A percentile compares a stretch with the other conserved stretches of the same genome.
phyloP scores from a whole-genome alignment of 2,888 invertebrate genomes.

The Hemithea aestivaria region DNA sequence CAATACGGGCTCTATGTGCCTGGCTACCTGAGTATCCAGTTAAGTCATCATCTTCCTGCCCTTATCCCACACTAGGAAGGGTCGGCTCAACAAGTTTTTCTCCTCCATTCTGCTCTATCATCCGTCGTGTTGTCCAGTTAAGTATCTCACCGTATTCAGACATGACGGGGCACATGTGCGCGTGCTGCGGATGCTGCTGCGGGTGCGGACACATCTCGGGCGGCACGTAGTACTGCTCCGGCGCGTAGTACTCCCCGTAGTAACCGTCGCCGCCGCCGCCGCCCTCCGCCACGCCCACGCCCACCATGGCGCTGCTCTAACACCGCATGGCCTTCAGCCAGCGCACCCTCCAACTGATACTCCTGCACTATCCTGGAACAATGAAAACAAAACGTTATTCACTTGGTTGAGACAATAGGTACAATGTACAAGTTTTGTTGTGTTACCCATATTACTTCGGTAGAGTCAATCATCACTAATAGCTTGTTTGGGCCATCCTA shows the following conservation, averaged over 20 bases:
- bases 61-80: too few species aligned
- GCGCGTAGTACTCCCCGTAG: slow-evolving; percentile 80
- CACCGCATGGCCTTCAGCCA: slow-evolving; percentile 62
- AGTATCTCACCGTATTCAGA: slow-evolving; percentile 88
- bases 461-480: too few species aligned
- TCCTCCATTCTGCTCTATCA: too few species aligned
- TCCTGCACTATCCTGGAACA: slow-evolving; percentile 54
- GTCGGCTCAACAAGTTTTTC: too few species aligned
- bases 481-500: too few species aligned
- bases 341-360: slow-evolving; percentile 39
- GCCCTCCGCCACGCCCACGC: slow-evolving; percentile 72
- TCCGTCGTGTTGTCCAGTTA: too few species aligned
- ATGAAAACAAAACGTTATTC: slow-evolving; percentile 20
- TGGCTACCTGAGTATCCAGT: too few species aligned
- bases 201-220: slow-evolving; percentile 82
- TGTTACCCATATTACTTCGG: too few species aligned
- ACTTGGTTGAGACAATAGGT: too few species aligned
- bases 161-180: slow-evolving; percentile 85
- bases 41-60: too few species aligned
- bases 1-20: too few species aligned
- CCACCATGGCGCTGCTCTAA: slow-evolving; percentile 66
- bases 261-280: slow-evolving; percentile 61
- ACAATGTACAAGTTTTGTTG: too few species aligned
- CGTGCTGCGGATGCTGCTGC: slow-evolving; percentile 80
- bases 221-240: slow-evolving; percentile 77